phyloP scores from a whole-genome alignment of 2,888 invertebrate genomes.

The Eupeodes luniger region DNA sequence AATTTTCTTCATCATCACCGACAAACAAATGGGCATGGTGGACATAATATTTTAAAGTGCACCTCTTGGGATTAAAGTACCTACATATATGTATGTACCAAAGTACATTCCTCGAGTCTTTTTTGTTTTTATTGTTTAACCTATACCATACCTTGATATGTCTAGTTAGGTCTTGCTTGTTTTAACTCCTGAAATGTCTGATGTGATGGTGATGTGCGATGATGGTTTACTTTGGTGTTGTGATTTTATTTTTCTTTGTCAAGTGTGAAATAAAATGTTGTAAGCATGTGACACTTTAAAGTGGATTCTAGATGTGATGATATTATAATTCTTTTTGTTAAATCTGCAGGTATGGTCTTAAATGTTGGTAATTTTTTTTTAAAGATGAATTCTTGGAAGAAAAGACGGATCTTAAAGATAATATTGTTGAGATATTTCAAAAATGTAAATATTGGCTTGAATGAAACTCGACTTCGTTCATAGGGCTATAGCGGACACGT shows the following conservation, averaged over 20 bases:
- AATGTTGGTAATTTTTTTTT: neutral
- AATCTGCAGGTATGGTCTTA: neutral
- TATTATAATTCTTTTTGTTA: neutral
- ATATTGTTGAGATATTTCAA: too few relatives aligned
- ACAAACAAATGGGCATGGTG: conserved; percentile 58
- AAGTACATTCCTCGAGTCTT: too few relatives aligned
- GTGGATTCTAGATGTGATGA: conserved; percentile 33
- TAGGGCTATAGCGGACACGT: too few relatives aligned
- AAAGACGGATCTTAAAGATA: neutral
- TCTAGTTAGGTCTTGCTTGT: conserved; percentile 1
- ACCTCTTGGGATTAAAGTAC: conserved; percentile 47
- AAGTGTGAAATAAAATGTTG: conserved; percentile 68
- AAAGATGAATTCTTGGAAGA: neutral
- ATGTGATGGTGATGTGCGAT: neutral
- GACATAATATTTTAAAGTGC: conserved; percentile 21
- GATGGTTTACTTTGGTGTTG: conserved; percentile 7
- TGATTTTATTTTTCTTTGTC: conserved; percentile 46
- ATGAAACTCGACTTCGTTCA: too few relatives aligned
- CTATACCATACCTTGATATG: neutral
- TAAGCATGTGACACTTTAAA: conserved; percentile 68
- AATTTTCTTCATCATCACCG: conserved; percentile 46
- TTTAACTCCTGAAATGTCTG: conserved; percentile 17
- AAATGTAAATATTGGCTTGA: too few relatives aligned
- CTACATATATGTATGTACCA: neutral
- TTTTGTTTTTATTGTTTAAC: too few relatives aligned